Percentiles rank a stretch among this genome's conserved stretches.
These are phyloP conservation scores for Coenonympha glycerion DNA, from an alignment of 2,888 invertebrate species.

Conservation along the genomic window DNA sequence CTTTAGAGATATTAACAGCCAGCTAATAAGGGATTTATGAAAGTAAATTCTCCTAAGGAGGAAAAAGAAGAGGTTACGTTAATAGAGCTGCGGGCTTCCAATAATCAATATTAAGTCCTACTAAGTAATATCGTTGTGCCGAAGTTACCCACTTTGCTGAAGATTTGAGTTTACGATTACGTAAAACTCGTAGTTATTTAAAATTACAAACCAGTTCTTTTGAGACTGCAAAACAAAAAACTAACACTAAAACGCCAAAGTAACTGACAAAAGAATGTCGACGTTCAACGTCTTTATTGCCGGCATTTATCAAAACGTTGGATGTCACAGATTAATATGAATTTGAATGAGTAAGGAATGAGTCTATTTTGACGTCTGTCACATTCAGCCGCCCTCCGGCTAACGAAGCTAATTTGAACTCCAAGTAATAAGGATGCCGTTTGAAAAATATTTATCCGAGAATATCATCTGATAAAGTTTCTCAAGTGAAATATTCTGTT, in stretches of 20 bases:
- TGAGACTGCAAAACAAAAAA: not conserved
- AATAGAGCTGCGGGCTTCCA: too few relatives aligned
- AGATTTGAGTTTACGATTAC: not conserved
- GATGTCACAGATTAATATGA: slow-evolving; percentile 39
- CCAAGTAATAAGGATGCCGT: slow-evolving; percentile 41
- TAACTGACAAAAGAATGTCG: slow-evolving; percentile 10
- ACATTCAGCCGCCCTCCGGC: slow-evolving; percentile 61
- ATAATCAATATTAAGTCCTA: too few relatives aligned
- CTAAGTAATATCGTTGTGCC: too few relatives aligned
- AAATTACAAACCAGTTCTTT: not conserved
- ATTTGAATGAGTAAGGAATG: slow-evolving; percentile 55
- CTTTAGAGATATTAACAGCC: too few relatives aligned
- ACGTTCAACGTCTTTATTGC: slow-evolving; percentile 23
- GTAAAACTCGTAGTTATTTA: not conserved
- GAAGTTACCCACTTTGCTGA: too few relatives aligned
- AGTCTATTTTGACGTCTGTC: slow-evolving; percentile 70
- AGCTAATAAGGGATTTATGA: too few relatives aligned
- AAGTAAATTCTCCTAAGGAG: too few relatives aligned
- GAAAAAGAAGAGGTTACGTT: too few relatives aligned
- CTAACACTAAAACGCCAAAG: not conserved
- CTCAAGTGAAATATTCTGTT: not conserved
- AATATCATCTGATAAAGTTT: slow-evolving; percentile 4
- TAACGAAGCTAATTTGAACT: slow-evolving; percentile 62
- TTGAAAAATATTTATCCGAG: slow-evolving; percentile 32
- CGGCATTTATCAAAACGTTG: slow-evolving; percentile 27